A percentile compares a stretch with the other conserved stretches of the same genome.
phyloP scores from a whole-genome alignment of 2,797 vertebrate genomes.

The Melanotaenia boesemani region DNA sequence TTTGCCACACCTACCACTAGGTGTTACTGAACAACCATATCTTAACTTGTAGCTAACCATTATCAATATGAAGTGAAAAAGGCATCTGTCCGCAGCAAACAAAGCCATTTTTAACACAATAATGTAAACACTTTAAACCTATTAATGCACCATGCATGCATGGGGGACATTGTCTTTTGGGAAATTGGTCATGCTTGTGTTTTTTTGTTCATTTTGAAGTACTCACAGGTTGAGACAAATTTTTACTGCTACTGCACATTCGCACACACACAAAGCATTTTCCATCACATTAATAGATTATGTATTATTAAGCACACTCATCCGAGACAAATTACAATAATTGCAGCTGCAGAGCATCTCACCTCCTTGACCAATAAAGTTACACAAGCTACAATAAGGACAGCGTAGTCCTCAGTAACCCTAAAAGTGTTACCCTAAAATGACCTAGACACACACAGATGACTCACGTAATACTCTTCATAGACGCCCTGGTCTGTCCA shows the following conservation, averaged over 20 bases:
- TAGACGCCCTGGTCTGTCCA: conserved; percentile 91
- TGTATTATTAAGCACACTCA: conserved; percentile 4
- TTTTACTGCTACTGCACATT: neutral
- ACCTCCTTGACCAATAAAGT: conserved; percentile 9
- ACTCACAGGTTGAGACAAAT: neutral
- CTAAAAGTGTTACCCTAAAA: conserved; percentile 17
- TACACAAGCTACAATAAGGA: conserved; percentile 8
- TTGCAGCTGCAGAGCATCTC: conserved; percentile 10
- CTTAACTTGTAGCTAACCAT: neutral
- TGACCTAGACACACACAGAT: conserved; percentile 22
- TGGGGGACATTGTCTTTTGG: neutral
- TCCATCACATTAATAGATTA: conserved; percentile 55
- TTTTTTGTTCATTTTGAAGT: conserved; percentile 14
- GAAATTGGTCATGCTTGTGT: conserved; percentile 10
- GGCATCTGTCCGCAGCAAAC: neutral
- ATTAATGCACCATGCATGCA: conserved; percentile 11
- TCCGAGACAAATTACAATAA: conserved; percentile 43
- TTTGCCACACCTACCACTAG: conserved; percentile 24
- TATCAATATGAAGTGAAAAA: neutral
- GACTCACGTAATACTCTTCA: conserved; percentile 97
- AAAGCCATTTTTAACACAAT: neutral
- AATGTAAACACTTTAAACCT: neutral
- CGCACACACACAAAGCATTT: neutral
- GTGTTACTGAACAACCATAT: conserved; percentile 30
- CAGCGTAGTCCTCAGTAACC: neutral